phyloP scores from a whole-genome alignment of 2,797 vertebrate genomes.

The Caiman crocodilus region DNA sequence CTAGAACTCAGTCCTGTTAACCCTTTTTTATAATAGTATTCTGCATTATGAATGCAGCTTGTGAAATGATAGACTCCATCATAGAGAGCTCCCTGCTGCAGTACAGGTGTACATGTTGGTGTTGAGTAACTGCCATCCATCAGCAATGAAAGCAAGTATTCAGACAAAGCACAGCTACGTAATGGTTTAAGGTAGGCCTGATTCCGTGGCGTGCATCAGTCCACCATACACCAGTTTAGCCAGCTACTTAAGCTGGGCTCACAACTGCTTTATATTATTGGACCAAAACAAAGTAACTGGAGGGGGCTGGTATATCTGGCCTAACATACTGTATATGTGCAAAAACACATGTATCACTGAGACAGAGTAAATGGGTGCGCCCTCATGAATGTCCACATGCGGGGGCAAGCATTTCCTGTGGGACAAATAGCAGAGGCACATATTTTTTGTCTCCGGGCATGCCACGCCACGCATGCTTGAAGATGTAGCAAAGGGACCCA shows the following conservation, averaged over 20 bases:
- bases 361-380: too few species aligned
- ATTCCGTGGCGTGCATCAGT: neutral
- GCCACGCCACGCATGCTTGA: too few species aligned
- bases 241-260: neutral
- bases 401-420: neutral
- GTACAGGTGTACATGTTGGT: neutral
- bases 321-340: rapidly evolving
- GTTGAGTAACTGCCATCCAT: neutral
- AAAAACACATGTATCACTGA: neutral
- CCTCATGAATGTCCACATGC: neutral
- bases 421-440: neutral
- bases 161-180: neutral
- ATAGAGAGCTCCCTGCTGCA: neutral
- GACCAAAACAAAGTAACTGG: neutral
- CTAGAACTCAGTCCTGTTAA: too few species aligned
- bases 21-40: too few species aligned
- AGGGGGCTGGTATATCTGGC: neutral
- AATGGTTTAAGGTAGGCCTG: neutral
- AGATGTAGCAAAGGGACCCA: too few species aligned
- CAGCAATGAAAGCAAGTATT: neutral
- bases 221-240: rapidly evolving
- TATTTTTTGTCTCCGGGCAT: too few species aligned
- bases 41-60: neutral
- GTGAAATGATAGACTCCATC: neutral
- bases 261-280: neutral